A percentile compares a stretch with the other conserved stretches of the same genome.
phyloP scores from a whole-genome alignment of 1,140 invertebrate species.

The Tetramorium simillimum region DNA sequence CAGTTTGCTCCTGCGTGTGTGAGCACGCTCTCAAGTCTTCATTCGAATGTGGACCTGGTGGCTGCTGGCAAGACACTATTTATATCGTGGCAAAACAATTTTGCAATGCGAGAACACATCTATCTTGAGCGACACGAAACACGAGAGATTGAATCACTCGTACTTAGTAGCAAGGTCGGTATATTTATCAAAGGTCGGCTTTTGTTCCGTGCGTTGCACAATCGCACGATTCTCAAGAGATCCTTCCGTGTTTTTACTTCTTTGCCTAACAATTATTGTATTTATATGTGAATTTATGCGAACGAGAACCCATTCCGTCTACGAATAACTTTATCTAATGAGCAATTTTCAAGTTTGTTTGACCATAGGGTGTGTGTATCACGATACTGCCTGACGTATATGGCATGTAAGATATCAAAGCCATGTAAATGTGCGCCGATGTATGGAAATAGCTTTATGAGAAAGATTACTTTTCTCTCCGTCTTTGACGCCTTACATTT shows the following conservation, averaged over 20 bases:
- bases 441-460: not conserved
- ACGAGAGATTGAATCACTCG: not conserved
- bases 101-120: not conserved
- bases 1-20: not conserved
- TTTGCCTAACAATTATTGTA: not conserved
- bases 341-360: not conserved
- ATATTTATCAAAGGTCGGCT: slow-evolving; percentile 3
- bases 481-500: not conserved
- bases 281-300: not conserved
- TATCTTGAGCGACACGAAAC: not conserved
- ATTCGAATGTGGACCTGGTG: slow-evolving; percentile 3
- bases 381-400: not conserved
- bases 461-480: not conserved
- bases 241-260: not conserved
- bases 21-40: not conserved
- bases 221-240: not conserved
- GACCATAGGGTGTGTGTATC: not conserved
- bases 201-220: slow-evolving; percentile 2
- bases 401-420: not conserved
- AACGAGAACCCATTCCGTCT: not conserved
- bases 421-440: not conserved
- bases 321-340: not conserved
- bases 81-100: slow-evolving; percentile 17
- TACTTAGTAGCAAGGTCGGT: slow-evolving; percentile 11
- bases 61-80: not conserved